Percentiles rank a stretch among this genome's conserved stretches.
phyloP scores from a whole-genome alignment of 2,113 vertebrate genomes.

The Pygoscelis adeliae region DNA sequence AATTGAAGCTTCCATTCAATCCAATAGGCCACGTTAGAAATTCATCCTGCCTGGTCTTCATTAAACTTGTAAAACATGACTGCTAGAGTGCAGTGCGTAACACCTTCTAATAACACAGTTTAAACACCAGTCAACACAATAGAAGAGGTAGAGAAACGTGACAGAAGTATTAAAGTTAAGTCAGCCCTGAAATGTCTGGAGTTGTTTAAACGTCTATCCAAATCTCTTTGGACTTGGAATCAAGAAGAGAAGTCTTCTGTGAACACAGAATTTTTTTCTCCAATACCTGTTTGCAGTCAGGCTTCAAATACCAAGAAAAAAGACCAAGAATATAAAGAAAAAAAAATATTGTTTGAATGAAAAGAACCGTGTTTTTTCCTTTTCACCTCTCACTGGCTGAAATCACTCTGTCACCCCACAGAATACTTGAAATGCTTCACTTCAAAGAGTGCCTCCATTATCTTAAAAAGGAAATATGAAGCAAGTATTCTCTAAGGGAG shows the following conservation, averaged over 20 bases:
- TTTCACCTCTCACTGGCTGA: background rate
- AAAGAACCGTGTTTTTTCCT: background rate
- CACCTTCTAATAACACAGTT: conserved; percentile 7
- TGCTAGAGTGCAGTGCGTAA: background rate
- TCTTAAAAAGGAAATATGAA: conserved; percentile 27
- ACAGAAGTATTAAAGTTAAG: conserved; percentile 15
- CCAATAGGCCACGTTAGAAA: background rate
- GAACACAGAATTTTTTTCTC: background rate
- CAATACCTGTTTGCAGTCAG: background rate
- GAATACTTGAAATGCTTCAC: background rate
- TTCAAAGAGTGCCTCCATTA: conserved; percentile 2
- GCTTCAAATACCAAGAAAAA: background rate
- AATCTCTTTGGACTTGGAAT: conserved; percentile 3
- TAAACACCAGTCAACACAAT: background rate
- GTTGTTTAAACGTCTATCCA: background rate
- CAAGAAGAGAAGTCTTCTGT: background rate
- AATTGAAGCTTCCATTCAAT: background rate
- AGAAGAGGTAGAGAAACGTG: background rate
- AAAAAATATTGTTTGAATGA: background rate
- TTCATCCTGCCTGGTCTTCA: background rate
- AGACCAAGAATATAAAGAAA: background rate
- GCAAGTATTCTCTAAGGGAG: background rate
- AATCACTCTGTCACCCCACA: background rate
- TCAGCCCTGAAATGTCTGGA: conserved; percentile 22
- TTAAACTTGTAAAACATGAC: conserved; percentile 29